Base-by-base conservation (phyloP, 2,797 vertebrate species). In the Naso thynnoides region DNA sequence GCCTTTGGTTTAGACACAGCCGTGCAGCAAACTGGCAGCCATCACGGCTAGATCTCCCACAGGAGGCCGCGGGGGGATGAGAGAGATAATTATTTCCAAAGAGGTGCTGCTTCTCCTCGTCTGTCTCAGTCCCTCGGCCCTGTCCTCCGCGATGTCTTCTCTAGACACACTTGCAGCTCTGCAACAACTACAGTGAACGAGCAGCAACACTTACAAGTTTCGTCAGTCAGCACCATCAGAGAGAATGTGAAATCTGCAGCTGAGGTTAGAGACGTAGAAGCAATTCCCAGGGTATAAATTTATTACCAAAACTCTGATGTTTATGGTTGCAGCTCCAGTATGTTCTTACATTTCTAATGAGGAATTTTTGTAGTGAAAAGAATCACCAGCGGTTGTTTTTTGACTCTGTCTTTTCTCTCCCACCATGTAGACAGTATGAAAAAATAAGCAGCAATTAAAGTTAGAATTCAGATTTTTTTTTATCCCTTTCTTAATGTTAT, bases 81-180 rank as follows among this genome's bases (percentile, higher is more conserved):
- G 76, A 78, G 75, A 71, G 76, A 88, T 91, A 85, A 91, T 89
- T 92, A 88, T 88, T 88, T 89, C 84, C 88, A 79, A 72, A 72
- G 86, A 89, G 85, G 77, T 77, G 82, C 70, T 61, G 76, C 67
- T 73, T 81, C 41, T 78, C 64, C 62, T 83, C 66, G 42, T 86
- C 73, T 78, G 70, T 71, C 54, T 68, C 70, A 5, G 21, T 88
- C 86, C 81, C 82, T 74, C 39, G 53, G 59, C 67, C 61, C 74
- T 1, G 33, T 76, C 50, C 36, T 52, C 68, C 7, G n/a, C 0
- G 33, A 27, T 24, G 52, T 18, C 31, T 41, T 57, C 39, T 42
- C 62, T 24, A 66, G 44, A 65, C 62, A 36, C 55, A 36, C 53
- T 31, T 11, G 23, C 42, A 21, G 54, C 65, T 75, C 44, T 15